Evolutionary conservation across 2,888 invertebrate species (phyloP).

Genomic region (Zaprionus bogoriensis): DNA sequence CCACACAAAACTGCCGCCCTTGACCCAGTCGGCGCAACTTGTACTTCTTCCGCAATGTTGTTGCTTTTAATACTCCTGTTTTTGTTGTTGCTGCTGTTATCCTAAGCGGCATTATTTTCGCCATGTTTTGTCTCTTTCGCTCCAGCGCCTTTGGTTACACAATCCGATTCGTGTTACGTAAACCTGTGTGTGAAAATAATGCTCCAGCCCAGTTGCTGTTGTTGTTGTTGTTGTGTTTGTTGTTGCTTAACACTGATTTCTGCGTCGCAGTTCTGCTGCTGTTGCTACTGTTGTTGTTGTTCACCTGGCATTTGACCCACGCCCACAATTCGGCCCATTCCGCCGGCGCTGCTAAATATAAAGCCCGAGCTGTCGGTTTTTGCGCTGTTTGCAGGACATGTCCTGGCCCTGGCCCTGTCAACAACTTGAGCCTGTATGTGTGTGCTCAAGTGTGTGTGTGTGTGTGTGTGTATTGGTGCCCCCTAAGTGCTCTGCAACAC

Average conservation of each 20-base stretch:
- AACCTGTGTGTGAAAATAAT: constrained; percentile 58
- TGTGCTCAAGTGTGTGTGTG: neutral
- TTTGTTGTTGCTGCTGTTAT: constrained; percentile 2
- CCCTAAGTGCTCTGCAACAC: constrained; percentile 40
- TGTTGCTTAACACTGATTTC: constrained; percentile 37
- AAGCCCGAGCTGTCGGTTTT: constrained; percentile 41
- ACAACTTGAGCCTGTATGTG: neutral
- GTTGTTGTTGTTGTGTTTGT: constrained; percentile 31
- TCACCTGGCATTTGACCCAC: constrained; percentile 40
- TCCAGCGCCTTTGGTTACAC: constrained; percentile 60
- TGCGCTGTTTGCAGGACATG: constrained; percentile 25
- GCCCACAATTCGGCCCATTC: constrained; percentile 3
- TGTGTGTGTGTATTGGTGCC: constrained; percentile 2
- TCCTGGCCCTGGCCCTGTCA: constrained; percentile 64
- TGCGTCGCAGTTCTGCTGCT: constrained; percentile 50
- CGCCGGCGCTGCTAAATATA: constrained; percentile 59
- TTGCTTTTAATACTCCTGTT: constrained; percentile 3
- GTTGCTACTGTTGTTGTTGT: constrained; percentile 18
- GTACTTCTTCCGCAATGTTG: neutral
- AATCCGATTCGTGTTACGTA: constrained; percentile 69
- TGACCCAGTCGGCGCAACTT: constrained; percentile 39
- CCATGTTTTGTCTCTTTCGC: constrained; percentile 5
- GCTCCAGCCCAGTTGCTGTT: constrained; percentile 45
- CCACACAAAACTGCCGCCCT: constrained; percentile 33
- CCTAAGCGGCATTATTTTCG: constrained; percentile 1